Evolutionary conservation across 2,797 vertebrate species (phyloP), one percentile per base, ranked within the genome.

Genomic region (Spea hammondii): DNA sequence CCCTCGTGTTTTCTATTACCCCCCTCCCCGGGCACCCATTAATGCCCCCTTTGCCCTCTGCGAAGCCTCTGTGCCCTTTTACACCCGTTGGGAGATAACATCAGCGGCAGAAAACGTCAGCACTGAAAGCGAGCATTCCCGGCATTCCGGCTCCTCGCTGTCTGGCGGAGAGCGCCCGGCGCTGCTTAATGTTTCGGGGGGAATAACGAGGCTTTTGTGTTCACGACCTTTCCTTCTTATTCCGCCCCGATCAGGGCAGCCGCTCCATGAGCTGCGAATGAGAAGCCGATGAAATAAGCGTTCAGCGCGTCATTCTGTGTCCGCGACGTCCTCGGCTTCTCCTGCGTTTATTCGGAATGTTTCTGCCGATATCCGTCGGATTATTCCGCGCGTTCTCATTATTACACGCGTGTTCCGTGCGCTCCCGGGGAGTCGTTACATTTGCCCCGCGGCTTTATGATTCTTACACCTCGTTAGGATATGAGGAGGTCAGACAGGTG

Each of bases 61-160:
- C 32, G 59, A 17, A 62, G 59, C 12, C 8, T 67, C 62, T n/a
- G 13, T n/a, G 70, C 49, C 70, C 53, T 12, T 11, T 7, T 6
- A 64, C 11, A 11, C 70, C 72, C 44, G 3, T 17, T 44, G 8
- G 70, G 17, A 65, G 14, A 68, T 70, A 32, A 64, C 78, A n/a
- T 45, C 55, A 64, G 9, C 64, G 65, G 8, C 53, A 45, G 70
- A 45, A 51, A 79, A 79, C 70, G 66, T 75, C 55, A 79, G 74
- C 77, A 74, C 70, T 79, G 69, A 46, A 46, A 45, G 75, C 59
- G 47, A 59, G 49, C 51, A 65, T 75, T 62, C 60, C 65, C 60
- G 66, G 67, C 65, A 75, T 57, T 5, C 72, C 75, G 78, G 67
- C 72, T 80, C 72, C 72, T 50, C 17, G 6, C 57, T 70, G 78